These are phyloP conservation scores for Druon quercuslanigerum DNA, from an alignment of 1,140 invertebrate genomes.

Conservation along the genomic window DNA sequence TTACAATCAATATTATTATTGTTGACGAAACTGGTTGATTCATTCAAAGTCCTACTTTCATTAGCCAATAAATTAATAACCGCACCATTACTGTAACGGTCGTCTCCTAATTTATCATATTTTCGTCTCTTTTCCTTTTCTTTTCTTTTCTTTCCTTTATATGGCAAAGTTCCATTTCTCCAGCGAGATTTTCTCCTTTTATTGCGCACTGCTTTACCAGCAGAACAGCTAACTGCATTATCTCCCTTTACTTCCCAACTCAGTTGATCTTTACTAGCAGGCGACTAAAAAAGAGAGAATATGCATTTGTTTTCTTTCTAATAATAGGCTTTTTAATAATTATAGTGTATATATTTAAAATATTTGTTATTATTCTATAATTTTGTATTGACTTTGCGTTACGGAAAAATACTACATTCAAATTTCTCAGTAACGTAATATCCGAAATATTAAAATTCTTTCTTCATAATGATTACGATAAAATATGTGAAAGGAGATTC, in stretches of 20 bases:
- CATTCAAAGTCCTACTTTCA: neutral
- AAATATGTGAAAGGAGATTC: too few species aligned
- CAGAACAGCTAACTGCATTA: neutral
- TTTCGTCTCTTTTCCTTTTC: constrained; percentile 33
- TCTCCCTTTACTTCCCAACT: constrained; percentile 13
- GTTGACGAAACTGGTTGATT: neutral
- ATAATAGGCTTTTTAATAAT: neutral
- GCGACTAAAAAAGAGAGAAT: constrained; percentile 41
- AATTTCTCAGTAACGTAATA: too few species aligned
- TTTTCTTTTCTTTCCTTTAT: constrained; percentile 41
- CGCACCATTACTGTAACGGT: too few species aligned
- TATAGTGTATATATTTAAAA: too few species aligned
- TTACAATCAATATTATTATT: neutral
- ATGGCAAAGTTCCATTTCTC: constrained; percentile 58
- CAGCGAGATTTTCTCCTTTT: constrained; percentile 57
- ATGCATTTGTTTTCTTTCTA: neutral
- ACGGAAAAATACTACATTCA: too few species aligned
- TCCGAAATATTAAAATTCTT: too few species aligned
- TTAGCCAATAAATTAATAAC: neutral
- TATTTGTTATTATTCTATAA: too few species aligned
- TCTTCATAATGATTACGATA: too few species aligned
- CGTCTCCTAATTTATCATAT: neutral
- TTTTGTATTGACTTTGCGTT: too few species aligned
- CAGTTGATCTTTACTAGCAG: constrained; percentile 36
- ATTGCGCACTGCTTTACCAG: constrained; percentile 34